phyloP scores from a whole-genome alignment of 2,113 vertebrate species.

The Erythrocercus mccallii region DNA sequence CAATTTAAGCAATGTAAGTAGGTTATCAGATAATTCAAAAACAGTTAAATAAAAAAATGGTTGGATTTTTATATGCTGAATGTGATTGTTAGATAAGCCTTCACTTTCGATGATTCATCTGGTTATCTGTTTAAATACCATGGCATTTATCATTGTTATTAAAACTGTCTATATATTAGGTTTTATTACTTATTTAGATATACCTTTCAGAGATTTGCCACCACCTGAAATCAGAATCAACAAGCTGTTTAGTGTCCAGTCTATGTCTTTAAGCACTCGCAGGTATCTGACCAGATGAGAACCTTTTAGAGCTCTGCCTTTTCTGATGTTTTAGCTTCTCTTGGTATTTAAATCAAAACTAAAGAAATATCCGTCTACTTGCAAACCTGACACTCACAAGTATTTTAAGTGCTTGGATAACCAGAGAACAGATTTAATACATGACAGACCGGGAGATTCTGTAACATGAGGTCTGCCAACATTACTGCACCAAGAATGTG shows the following conservation, averaged over 20 bases:
- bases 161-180: neutral
- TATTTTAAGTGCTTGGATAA: constrained; percentile 49
- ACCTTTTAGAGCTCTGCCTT: neutral
- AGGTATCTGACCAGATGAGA: neutral
- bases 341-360: neutral
- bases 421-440: constrained; percentile 24
- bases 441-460: constrained; percentile 35
- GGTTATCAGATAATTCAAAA: neutral
- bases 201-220: neutral
- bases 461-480: constrained; percentile 8
- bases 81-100: neutral
- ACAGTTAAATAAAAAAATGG: neutral
- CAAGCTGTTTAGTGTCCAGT: neutral
- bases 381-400: neutral
- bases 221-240: neutral
- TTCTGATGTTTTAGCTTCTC: neutral
- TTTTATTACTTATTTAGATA: constrained; percentile 22
- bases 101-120: neutral
- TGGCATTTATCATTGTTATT: neutral
- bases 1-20: neutral
- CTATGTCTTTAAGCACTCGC: neutral
- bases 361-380: neutral
- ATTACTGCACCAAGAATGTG: neutral
- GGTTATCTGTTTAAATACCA: neutral
- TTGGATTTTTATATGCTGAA: neutral